Base-by-base conservation (phyloP, 64 coral and sea anemone genomes). In the Trachythela sp. region DNA sequence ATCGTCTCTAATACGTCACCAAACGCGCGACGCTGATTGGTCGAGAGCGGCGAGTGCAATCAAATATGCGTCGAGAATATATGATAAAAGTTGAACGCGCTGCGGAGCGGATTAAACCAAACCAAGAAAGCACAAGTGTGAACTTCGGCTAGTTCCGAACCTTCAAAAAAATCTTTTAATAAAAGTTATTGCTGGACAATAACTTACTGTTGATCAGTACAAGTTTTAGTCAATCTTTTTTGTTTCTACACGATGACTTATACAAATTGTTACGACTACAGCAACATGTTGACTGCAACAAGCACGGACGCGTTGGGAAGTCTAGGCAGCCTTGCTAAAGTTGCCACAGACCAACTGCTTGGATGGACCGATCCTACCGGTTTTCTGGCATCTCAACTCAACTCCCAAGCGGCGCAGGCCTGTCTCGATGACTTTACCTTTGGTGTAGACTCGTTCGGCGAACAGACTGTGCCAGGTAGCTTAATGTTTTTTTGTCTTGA, bases 311-410 rank as follows among this genome's bases (percentile, higher is more conserved):
- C 75, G 37, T 80, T 80, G 75, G 96, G 94, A 94, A 92, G 90
- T 22, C 68, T 99, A 84, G 95, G 94, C 85, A 97, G 95, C 83
- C 91, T 97, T 77, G 96, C 93, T 40, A 91, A 99, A 95, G 96
- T 99, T 87, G 96, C 96, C 54, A 99, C 96, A 39, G 93, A 99
- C 64, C 96, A 94, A 49, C 89, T 99, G 85, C 94, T 99, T 89
- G 96, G 93, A 67, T 99, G 93, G 88, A 64, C 56, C 13, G 96
- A 99, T 92, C 94, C 95, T 31, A 86, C 93, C 5, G 94, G 91
- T 84, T 83, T 99, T 87, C 50, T 99, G 14, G 91, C 93, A 30
- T 93, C 93, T 4, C 96, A 99, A 87, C 84, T 99, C 8, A 91
- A 94, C 34, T 85, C 90, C 14, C 96, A 99, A 91, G 91, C 94